A percentile compares a stretch with the other conserved stretches of the same genome.
These are phyloP conservation scores for Archips crataeganus DNA, from an alignment of 2,888 invertebrate genomes.

Conservation along the genomic window DNA sequence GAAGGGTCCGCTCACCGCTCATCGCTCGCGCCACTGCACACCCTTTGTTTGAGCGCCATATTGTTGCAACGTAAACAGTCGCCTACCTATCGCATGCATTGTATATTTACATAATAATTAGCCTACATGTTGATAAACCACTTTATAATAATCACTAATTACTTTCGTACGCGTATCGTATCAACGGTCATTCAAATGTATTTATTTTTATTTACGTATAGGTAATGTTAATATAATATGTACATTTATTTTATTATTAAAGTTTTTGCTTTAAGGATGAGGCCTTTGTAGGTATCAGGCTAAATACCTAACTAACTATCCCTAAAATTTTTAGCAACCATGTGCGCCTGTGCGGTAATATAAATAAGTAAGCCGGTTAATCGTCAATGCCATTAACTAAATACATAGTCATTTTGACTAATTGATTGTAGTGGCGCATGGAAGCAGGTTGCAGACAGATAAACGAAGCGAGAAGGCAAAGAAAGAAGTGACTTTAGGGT, in stretches of 20 bases:
- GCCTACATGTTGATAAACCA: conserved; percentile 9
- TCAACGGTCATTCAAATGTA: background rate
- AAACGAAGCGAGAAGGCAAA: background rate
- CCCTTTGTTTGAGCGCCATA: conserved; percentile 11
- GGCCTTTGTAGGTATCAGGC: no score
- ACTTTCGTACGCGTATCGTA: background rate
- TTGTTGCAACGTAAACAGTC: conserved; percentile 5
- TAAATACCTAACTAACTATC: no score
- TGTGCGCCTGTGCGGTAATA: background rate
- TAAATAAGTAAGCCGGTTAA: conserved; percentile 14
- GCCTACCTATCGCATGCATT: background rate
- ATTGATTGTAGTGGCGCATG: background rate
- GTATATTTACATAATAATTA: conserved; percentile 14
- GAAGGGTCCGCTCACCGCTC: background rate
- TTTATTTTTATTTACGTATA: background rate
- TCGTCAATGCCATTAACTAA: conserved; percentile 11
- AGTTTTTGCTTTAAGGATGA: no score
- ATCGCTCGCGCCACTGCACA: conserved; percentile 12
- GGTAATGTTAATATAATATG: background rate
- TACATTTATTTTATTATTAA: no score
- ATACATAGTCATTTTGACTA: background rate
- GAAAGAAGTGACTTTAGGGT: background rate
- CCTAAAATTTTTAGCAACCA: no score
- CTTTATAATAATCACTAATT: conserved; percentile 1
- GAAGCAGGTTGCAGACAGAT: background rate